Base-by-base conservation (phyloP, 2,797 vertebrate species). In the Calcarius lapponicus region DNA sequence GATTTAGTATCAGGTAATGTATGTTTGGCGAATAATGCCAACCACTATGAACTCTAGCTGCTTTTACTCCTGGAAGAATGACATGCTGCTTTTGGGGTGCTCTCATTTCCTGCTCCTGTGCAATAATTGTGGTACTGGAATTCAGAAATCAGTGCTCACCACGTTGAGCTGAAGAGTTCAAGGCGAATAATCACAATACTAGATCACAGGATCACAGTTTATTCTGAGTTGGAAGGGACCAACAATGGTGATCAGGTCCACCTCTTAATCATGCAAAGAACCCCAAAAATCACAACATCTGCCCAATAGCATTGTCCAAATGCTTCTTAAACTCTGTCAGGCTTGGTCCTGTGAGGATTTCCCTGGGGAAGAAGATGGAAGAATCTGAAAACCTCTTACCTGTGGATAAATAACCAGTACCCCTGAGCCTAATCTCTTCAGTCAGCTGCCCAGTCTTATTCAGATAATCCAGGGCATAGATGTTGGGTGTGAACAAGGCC, bases 391-490 rank as follows among this genome's bases (percentile, higher is more conserved):
- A n/a, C 28, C 18, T 89, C 98, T 98, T 74, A 99, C 99, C 99
- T 8, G 86, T 97, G 48, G 97, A 94, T 80, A 99, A 97, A 96
- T 98, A 98, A 51, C 43, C 80, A 3, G 89, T 75, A 1, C 98
- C 98, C 95, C 70, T 98, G 71, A 95, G 11, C 96, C 88, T 96
- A 36, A 98, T 97, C 43, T 97, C 96, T 29, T 96, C 61, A 10
- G 98, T 99, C 85, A 99, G 96, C 94, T 99, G 99, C 5, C 90
- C 70, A 3, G 98, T 99, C 69, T 97, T 98, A 36, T 98, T 97
- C 97, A 99, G 98, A 96, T 99, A 99, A 90, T 98, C 97, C 45
- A 99, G 97, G 95, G 98, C 97, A 69, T 98, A 98, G 90, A 98
- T 98, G 85, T 98, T 98, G 11, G 99, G 98, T 3, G 98, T 98